phyloP scores from a whole-genome alignment of 2,797 vertebrate species.

The Sparidentex hasta region DNA sequence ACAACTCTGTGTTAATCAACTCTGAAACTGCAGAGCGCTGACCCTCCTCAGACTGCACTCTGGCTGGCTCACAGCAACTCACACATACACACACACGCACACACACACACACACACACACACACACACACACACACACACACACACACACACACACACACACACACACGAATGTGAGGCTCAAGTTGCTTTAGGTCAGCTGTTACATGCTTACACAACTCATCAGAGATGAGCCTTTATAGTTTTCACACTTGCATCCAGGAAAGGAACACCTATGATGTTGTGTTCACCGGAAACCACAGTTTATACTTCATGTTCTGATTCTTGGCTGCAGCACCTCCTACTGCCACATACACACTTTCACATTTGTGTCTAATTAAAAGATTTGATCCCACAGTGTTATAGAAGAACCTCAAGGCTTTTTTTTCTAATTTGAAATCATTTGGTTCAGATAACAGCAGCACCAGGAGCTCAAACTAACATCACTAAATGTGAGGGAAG shows the following conservation, averaged over 20 bases:
- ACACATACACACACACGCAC: too few relatives aligned
- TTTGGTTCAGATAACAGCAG: background rate
- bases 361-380: background rate
- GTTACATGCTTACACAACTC: background rate
- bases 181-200: background rate
- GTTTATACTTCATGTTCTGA: background rate
- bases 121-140: too few relatives aligned
- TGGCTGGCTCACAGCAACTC: background rate
- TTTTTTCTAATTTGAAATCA: background rate
- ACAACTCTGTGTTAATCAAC: too few relatives aligned
- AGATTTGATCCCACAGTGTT: background rate
- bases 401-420: background rate
- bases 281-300: background rate
- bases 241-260: background rate
- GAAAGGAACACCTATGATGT: background rate
- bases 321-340: background rate
- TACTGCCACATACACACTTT: background rate
- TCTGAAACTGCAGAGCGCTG: background rate
- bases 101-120: too few relatives aligned
- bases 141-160: too few relatives aligned
- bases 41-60: conserved; percentile 11
- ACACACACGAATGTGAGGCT: background rate
- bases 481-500: background rate
- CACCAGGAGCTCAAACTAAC: background rate
- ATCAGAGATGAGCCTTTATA: background rate